Evolutionary conservation across 2,888 invertebrate genomes (phyloP).

Genomic region (Trichogramma dendrolimi): DNA sequence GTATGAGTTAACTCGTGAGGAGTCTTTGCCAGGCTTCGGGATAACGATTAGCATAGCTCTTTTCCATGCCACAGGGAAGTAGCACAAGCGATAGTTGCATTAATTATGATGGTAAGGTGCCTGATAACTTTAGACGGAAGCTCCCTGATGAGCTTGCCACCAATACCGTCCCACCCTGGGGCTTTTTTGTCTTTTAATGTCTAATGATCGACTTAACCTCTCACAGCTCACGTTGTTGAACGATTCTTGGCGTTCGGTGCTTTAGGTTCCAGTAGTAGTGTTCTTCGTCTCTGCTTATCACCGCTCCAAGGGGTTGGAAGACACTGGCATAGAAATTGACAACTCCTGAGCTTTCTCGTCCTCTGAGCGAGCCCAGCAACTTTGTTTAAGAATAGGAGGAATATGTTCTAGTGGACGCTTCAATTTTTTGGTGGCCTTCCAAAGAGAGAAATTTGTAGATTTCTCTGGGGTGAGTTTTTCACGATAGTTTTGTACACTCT

Average conservation of each 20-base stretch:
- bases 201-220: not conserved
- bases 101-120: not conserved
- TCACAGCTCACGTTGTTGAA: too few relatives aligned
- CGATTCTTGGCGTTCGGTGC: too few relatives aligned
- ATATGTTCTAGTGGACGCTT: not conserved
- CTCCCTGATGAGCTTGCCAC: not conserved
- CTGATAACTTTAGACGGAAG: not conserved
- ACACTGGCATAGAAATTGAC: not conserved
- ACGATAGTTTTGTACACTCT: too few relatives aligned
- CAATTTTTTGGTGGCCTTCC: not conserved
- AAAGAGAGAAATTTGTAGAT: too few relatives aligned
- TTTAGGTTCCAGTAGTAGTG: too few relatives aligned
- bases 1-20: not conserved
- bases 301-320: too few relatives aligned
- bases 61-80: not conserved
- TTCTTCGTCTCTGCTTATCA: too few relatives aligned
- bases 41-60: not conserved
- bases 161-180: not conserved
- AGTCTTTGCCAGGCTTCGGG: not conserved
- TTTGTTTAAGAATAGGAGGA: not conserved
- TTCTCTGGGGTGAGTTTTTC: too few relatives aligned
- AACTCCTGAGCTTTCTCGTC: not conserved
- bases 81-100: not conserved
- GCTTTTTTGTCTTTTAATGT: not conserved
- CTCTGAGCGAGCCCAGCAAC: not conserved